Conservation (phyloP, 2,113 vertebrate genomes). For the Lichenostomus cassidix region DNA sequence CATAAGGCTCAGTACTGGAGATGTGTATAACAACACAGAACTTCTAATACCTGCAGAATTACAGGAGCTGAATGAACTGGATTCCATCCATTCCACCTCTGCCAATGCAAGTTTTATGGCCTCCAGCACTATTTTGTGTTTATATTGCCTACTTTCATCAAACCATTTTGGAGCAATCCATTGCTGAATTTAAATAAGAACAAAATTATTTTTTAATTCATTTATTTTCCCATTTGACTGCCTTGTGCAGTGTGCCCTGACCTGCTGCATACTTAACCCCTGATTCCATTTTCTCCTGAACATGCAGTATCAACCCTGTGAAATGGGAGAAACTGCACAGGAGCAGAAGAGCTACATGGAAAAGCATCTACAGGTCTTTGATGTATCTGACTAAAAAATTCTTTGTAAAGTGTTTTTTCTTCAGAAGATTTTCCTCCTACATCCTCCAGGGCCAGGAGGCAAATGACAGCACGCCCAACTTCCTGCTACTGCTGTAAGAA, state of each 20-base stretch:
- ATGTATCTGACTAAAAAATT: background rate
- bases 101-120: background rate
- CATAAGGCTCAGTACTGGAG: background rate
- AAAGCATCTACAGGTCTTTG: background rate
- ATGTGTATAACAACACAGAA: background rate
- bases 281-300: background rate
- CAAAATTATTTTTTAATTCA: background rate
- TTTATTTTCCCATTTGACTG: background rate
- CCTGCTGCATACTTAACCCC: background rate
- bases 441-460: background rate
- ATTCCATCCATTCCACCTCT: constrained; percentile 18
- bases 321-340: background rate
- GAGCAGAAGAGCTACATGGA: background rate
- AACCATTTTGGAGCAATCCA: background rate
- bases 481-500: background rate
- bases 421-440: background rate
- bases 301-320: background rate
- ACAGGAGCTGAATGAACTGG: background rate
- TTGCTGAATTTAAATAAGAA: background rate
- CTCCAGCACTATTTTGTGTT: background rate
- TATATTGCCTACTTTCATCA: background rate
- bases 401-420: background rate
- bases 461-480: background rate
- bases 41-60: background rate
- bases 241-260: background rate